A percentile compares a stretch with the other conserved stretches of the same genome.
phyloP scores from a whole-genome alignment of 1,140 invertebrate species.

The Cardiocondyla obscurior region DNA sequence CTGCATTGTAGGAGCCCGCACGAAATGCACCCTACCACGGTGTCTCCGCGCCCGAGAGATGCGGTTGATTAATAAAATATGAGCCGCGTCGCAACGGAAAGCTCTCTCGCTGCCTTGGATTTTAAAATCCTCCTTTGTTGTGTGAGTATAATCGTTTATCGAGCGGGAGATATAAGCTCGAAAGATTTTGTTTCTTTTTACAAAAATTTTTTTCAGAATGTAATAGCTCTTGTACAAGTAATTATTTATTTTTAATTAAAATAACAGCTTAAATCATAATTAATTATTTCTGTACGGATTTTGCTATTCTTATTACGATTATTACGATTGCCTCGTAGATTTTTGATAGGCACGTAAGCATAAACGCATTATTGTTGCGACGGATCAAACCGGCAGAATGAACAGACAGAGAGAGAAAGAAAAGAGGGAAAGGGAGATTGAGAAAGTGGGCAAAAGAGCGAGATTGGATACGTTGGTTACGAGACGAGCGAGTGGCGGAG shows the following conservation, averaged over 20 bases:
- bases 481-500: slow-evolving; percentile 29
- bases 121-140: slow-evolving; percentile 25
- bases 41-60: slow-evolving; percentile 3
- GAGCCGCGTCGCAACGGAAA: background rate
- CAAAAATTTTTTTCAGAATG: background rate
- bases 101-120: slow-evolving; percentile 3
- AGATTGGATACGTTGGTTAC: slow-evolving; percentile 18
- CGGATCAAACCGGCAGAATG: background rate
- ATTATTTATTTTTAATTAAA: no score
- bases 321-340: slow-evolving; percentile 34
- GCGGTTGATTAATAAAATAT: slow-evolving; percentile 52
- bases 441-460: background rate
- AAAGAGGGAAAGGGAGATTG: background rate
- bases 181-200: background rate
- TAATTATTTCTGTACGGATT: no score
- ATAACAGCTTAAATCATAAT: no score
- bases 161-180: background rate
- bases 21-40: slow-evolving; percentile 6
- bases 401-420: background rate
- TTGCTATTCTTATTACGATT: no score
- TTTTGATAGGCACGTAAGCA: slow-evolving; percentile 25
- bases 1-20: slow-evolving; percentile 41
- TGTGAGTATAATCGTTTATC: slow-evolving; percentile 33
- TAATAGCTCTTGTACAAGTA: background rate
- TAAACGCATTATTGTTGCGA: slow-evolving; percentile 26